A percentile compares a stretch with the other conserved stretches of the same genome.
Evolutionary conservation across 2,888 invertebrate species (phyloP).

Genomic region (Brachylomia viminalis): DNA sequence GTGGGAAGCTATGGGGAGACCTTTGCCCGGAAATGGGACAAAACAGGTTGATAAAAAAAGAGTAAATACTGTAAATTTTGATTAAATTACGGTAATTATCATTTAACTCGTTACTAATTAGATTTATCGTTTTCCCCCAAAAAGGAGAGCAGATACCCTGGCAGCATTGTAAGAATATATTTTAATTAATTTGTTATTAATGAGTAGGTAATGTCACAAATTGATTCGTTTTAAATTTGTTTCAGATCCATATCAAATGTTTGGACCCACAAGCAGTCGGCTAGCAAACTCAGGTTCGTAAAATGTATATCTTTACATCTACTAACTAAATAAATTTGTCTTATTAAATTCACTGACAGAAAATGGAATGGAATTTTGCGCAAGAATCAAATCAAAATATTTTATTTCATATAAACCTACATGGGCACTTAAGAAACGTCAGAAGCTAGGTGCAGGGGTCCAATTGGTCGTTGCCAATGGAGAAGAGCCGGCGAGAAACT

Average conservation of each 20-base stretch:
- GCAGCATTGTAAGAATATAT: slow-evolving; percentile 57
- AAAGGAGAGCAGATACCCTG: slow-evolving; percentile 55
- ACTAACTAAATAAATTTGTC: not conserved
- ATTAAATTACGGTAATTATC: slow-evolving; percentile 3
- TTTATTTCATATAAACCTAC: too few relatives aligned
- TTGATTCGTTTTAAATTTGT: slow-evolving; percentile 73
- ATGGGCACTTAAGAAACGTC: too few relatives aligned
- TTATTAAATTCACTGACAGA: not conserved
- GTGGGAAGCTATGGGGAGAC: not conserved
- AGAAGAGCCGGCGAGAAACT: too few relatives aligned
- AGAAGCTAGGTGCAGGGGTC: too few relatives aligned
- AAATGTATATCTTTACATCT: not conserved
- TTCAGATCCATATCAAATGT: slow-evolving; percentile 99
- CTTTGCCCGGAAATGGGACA: not conserved
- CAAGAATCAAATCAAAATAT: too few relatives aligned
- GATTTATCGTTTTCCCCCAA: slow-evolving; percentile 49
- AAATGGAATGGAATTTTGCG: not conserved
- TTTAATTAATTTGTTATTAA: slow-evolving; percentile 40
- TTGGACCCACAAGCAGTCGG: slow-evolving; percentile 98
- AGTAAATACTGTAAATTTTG: not conserved
- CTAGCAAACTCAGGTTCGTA: slow-evolving; percentile 96
- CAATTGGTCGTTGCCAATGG: too few relatives aligned
- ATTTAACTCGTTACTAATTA: slow-evolving; percentile 44
- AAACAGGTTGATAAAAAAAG: not conserved
- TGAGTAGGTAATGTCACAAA: slow-evolving; percentile 9